Evolutionary conservation across 2,113 vertebrate species (phyloP).

Genomic region (Odocoileus hemionus): DNA sequence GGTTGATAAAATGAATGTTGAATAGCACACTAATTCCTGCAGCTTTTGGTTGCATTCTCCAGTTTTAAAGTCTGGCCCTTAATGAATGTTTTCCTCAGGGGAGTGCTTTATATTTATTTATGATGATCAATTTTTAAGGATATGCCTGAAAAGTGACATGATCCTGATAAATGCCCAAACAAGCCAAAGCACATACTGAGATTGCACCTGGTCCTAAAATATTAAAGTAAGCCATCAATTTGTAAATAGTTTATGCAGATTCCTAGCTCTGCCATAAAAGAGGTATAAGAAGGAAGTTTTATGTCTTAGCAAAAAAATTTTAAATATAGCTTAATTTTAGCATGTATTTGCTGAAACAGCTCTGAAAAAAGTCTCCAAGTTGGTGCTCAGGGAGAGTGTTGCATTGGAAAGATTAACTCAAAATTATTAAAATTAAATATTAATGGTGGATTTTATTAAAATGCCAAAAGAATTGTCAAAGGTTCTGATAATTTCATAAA

Average conservation of each 20-base stretch:
- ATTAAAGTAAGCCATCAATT: not conserved
- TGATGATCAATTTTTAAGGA: not conserved
- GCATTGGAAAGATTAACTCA: not conserved
- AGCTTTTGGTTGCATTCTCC: not conserved
- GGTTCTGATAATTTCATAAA: not conserved
- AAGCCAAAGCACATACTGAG: not conserved
- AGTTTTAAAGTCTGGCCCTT: not conserved
- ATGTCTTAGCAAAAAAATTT: not conserved
- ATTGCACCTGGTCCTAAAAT: not conserved
- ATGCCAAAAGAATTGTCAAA: not conserved
- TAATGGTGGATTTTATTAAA: conserved; percentile 45
- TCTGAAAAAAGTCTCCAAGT: not conserved
- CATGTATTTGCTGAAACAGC: not conserved
- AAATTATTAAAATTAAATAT: conserved; percentile 58
- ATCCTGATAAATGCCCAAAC: not conserved
- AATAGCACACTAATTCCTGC: not conserved
- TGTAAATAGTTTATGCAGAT: not conserved
- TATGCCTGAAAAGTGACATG: not conserved
- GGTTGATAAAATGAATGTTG: not conserved
- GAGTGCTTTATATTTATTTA: not conserved
- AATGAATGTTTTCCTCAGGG: not conserved
- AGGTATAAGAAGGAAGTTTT: not conserved
- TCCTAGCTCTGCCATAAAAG: not conserved
- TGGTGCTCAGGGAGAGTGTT: not conserved
- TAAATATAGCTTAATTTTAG: conserved; percentile 9